A percentile compares a stretch with the other conserved stretches of the same genome.
phyloP scores from a whole-genome alignment of 2,113 vertebrate species.

The Aspiorhynchus laticeps region DNA sequence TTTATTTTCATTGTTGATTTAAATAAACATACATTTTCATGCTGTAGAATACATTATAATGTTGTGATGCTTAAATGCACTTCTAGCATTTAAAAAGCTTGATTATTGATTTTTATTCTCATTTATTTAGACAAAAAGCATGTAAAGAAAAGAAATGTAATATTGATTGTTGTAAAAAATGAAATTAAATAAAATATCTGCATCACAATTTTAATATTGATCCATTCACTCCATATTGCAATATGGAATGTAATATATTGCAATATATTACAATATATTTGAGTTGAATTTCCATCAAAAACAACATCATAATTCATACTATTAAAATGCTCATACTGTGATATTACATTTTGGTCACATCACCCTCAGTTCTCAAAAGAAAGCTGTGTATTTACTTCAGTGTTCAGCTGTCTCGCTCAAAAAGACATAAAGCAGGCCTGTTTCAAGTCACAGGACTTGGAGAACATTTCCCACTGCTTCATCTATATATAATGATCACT shows the following conservation, averaged over 20 bases:
- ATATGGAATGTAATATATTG: not conserved
- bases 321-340: not conserved
- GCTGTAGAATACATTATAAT: not conserved
- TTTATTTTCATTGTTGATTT: too few species aligned
- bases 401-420: slow-evolving; percentile 1
- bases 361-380: not conserved
- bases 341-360: not conserved
- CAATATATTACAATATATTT: not conserved
- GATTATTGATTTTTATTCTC: not conserved
- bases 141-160: not conserved
- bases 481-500: slow-evolving; percentile 40
- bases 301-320: not conserved
- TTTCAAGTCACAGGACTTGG: slow-evolving; percentile 31
- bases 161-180: not conserved
- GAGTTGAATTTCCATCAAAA: not conserved
- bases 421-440: not conserved
- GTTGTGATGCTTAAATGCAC: not conserved
- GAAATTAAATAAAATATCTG: not conserved
- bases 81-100: not conserved
- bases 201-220: not conserved
- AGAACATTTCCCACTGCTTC: slow-evolving; percentile 36
- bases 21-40: too few species aligned
- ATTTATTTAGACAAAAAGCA: not conserved
- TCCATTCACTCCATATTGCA: not conserved
- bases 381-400: slow-evolving; percentile 11